Evolutionary conservation across 2,113 vertebrate genomes (phyloP), one percentile per base, ranked within the genome.

Genomic region (Spea bombifrons): DNA sequence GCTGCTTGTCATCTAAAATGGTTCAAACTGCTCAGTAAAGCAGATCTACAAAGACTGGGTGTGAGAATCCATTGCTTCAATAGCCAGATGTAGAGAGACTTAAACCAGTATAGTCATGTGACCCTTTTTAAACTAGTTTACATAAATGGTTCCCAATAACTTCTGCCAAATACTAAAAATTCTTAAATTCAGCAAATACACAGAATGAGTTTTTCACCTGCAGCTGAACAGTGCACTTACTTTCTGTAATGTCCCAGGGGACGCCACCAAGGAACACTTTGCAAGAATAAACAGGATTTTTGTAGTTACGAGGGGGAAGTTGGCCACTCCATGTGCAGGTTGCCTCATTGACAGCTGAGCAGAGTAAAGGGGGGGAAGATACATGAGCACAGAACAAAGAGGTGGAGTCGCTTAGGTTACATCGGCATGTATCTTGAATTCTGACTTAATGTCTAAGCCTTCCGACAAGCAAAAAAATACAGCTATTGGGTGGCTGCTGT

Each of bases 161-260:
- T 30, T 30, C 2, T 1, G 30, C 30, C 30, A 30, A 2, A 30
- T 30, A 30, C 30, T 30, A 30, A 30, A 30, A 30, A 30, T 30
- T n/a, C n/a, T n/a, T n/a, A n/a, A n/a, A 30, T 30, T 30, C 30
- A 30, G 30, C 30, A 30, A 30, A 30, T 30, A 30, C 30, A 30
- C 30, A 30, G 30, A 30, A 30, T 2, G 30, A 30, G 2, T 30
- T 30, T 30, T 30, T 30, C 30, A 30, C 30, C 30, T 30, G 30
- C 30, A 30, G 30, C 30, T 30, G 30, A 30, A 30, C 30, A 30
- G 30, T 30, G 12, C 10, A 69, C 91, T 90, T 83, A 96, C 97
- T 96, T 94, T 99, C 97, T 0, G 98, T 99, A 67, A 99, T 97
- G 84, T 99, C 98, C 98, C 98, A 99, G 0, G 98, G 98, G 55